Conservation (phyloP, 2,797 vertebrate species). For the Lepidocolaptes lacrymiger region DNA sequence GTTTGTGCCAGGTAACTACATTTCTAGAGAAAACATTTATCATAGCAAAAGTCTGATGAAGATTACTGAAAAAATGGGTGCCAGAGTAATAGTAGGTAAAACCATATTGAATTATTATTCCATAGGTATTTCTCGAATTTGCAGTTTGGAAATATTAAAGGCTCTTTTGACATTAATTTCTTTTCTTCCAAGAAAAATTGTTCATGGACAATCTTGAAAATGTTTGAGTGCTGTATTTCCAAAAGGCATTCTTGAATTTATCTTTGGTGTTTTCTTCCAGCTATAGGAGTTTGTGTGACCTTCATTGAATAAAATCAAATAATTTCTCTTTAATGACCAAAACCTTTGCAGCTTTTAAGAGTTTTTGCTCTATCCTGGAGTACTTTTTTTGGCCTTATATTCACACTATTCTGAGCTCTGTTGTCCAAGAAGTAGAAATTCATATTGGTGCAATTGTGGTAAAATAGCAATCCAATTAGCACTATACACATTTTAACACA, state of each 20-base stretch:
- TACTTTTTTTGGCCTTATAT: constrained; percentile 38
- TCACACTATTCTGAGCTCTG: constrained; percentile 53
- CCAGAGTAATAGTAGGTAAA: constrained; percentile 70
- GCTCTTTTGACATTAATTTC: constrained; percentile 59
- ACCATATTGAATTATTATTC: constrained; percentile 67
- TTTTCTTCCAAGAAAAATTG: constrained; percentile 57
- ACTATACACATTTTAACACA: constrained; percentile 63
- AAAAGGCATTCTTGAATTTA: not conserved
- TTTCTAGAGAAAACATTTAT: constrained; percentile 65
- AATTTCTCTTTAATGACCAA: not conserved
- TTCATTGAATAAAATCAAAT: not conserved
- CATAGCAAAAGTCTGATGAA: constrained; percentile 72
- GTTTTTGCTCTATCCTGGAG: not conserved
- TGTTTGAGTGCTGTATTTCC: not conserved
- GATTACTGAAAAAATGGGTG: constrained; percentile 70
- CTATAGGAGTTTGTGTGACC: not conserved
- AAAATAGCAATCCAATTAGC: constrained; percentile 68
- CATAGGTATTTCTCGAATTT: constrained; percentile 62
- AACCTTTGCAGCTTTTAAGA: not conserved
- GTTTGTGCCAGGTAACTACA: constrained; percentile 66
- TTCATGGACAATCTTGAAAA: constrained; percentile 41
- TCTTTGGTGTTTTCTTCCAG: not conserved
- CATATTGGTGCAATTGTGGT: constrained; percentile 64
- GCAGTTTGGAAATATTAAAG: constrained; percentile 46
- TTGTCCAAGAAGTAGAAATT: constrained; percentile 72